phyloP scores from a whole-genome alignment of 2,113 vertebrate species.

The Dryoscopus gambensis region DNA sequence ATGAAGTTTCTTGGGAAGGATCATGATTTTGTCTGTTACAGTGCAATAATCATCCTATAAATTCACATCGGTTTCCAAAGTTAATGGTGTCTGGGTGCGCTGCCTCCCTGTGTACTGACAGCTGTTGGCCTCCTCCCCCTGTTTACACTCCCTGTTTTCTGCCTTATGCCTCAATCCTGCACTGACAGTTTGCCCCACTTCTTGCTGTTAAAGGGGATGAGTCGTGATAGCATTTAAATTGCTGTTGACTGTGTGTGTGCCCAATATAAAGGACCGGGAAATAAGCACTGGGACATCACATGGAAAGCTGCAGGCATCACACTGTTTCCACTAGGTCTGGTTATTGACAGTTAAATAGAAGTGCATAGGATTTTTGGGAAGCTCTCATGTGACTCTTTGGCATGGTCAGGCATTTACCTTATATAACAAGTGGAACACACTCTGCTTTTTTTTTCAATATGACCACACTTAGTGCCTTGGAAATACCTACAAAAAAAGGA shows the following conservation, averaged over 20 bases:
- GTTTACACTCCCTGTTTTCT: background rate
- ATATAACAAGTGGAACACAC: background rate
- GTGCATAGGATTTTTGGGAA: constrained; percentile 39
- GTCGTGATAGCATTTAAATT: constrained; percentile 51
- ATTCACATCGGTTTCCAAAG: background rate
- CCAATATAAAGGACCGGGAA: constrained; percentile 67
- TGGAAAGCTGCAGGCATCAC: constrained; percentile 62
- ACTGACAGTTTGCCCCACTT: background rate
- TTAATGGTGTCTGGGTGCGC: background rate
- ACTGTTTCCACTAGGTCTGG: constrained; percentile 21
- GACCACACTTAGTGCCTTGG: background rate
- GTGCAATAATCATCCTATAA: background rate
- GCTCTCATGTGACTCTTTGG: constrained; percentile 35
- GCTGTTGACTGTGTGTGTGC: constrained; percentile 58
- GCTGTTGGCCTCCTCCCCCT: background rate
- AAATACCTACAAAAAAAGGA: background rate
- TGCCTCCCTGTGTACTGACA: background rate
- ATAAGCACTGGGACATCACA: constrained; percentile 70
- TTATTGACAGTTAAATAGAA: constrained; percentile 45
- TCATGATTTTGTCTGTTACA: background rate
- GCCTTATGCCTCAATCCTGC: background rate
- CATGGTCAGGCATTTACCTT: constrained; percentile 39
- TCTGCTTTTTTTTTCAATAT: background rate
- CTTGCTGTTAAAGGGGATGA: constrained; percentile 23
- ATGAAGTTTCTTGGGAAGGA: background rate